These are phyloP conservation scores for Theocolax elegans DNA, from an alignment of 1,140 invertebrate species.

Conservation along the genomic window DNA sequence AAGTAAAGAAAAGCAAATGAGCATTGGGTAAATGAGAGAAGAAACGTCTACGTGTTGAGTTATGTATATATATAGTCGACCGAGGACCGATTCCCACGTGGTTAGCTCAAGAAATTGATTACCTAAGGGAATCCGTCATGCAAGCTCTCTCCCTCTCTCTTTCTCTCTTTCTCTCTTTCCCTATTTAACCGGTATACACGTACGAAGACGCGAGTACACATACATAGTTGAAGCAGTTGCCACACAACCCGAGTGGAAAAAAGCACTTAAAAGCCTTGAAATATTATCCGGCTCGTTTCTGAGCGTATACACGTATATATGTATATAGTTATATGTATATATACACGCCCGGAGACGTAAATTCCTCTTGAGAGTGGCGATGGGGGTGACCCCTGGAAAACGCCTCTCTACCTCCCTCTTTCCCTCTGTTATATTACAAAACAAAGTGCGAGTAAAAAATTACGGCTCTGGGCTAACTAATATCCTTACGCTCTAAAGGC, in stretches of 20 bases:
- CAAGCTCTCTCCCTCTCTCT: too few species aligned
- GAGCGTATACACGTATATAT: background rate
- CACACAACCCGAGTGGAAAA: conserved; percentile 16
- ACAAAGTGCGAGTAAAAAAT: background rate
- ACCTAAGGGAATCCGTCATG: conserved; percentile 32
- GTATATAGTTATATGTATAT: too few species aligned
- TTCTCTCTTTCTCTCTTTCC: too few species aligned
- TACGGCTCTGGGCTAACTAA: background rate
- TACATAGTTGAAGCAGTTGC: too few species aligned
- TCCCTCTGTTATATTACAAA: conserved; percentile 13
- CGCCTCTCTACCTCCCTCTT: background rate
- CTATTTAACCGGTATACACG: too few species aligned
- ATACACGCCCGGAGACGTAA: background rate
- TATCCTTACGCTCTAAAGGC: background rate
- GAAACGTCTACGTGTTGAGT: too few species aligned
- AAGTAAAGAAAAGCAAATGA: too few species aligned
- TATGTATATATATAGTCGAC: conserved; percentile 3
- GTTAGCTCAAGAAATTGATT: conserved; percentile 41
- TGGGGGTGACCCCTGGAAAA: too few species aligned
- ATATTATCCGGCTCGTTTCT: conserved; percentile 40
- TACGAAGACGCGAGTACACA: too few species aligned
- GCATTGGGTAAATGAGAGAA: too few species aligned
- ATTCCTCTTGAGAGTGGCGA: background rate
- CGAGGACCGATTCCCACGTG: background rate
- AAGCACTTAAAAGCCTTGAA: conserved; percentile 43